Evolutionary conservation across 2,888 invertebrate genomes (phyloP), one percentile per base, ranked within the genome.

Genomic region (Caenorhabditis becei): DNA sequence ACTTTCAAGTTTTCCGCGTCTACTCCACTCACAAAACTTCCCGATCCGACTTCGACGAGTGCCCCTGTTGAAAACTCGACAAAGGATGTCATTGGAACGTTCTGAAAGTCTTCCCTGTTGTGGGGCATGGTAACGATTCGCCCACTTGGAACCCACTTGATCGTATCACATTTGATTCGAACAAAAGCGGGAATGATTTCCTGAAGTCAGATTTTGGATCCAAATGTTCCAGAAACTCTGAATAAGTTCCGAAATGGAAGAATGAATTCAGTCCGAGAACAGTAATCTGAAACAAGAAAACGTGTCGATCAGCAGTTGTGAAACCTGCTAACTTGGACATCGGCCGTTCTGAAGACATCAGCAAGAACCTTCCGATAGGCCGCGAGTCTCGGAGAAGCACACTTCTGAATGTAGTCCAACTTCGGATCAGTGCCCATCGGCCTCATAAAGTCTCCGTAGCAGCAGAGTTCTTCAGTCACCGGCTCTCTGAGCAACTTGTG

Each of bases 391-490:
- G 49, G 18, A 18, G 58, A 7, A 1, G 66, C 75, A 24, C 89
- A 88, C 66, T 90, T 87, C 8, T 87, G 70, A 24, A 91, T 87
- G 83, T 92, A 92, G 18, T 89, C 87, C 23, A 85, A 74, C 2
- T 88, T 87, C 8, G 92, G 90, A 8, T 80, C 53, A 10, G 77
- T 83, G 4, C 92, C 92, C 16, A 92, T 86, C 11, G 92, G 90
- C 72, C 92, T 91, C 63, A 92, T 87, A 83, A 92, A 92, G 84
- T 92, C 92, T 2, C 92, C 92, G 86, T 92, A 92, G 35, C 91
- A 91, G 87, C 92, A 92, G 59, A 92, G 91, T 87, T 92, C 92
- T 86, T 91, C 91, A 1, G 51, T 62, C 10, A 49, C 82, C 72
- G 54, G 91, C 8, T 14, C 75, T 16, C 88, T 87, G 10, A 88